A percentile compares a stretch with the other conserved stretches of the same genome.
These are phyloP conservation scores for Rhynchotus rufescens DNA, from an alignment of 2,797 vertebrate genomes.

Conservation along the genomic window DNA sequence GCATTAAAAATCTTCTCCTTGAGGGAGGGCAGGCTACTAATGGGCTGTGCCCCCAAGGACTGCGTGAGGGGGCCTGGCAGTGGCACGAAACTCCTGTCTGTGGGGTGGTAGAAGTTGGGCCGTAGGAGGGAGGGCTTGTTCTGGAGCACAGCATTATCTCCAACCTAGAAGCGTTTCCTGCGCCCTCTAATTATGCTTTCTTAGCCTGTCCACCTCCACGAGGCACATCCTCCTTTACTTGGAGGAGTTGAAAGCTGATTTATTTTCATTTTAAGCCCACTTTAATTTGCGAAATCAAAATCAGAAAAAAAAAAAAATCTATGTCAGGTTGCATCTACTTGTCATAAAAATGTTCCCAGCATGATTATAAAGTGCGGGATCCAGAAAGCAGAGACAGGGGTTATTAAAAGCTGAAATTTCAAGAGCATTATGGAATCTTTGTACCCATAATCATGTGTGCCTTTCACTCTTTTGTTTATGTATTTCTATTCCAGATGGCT, in stretches of 20 bases:
- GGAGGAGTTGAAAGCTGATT: not conserved
- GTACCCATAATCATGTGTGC: not conserved
- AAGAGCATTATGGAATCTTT: not conserved
- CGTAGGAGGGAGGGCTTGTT: not conserved
- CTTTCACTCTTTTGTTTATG: not conserved
- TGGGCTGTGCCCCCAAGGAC: not conserved
- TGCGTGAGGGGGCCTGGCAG: not conserved
- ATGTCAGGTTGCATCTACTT: not conserved
- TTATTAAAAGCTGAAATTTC: not conserved
- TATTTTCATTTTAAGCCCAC: not conserved
- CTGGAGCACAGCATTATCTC: not conserved
- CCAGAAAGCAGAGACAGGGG: not conserved
- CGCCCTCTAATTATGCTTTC: not conserved
- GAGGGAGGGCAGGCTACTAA: rapidly evolving
- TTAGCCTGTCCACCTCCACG: no score
- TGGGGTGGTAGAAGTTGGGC: not conserved
- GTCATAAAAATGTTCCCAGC: not conserved
- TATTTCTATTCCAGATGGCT: not conserved
- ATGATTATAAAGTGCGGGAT: not conserved
- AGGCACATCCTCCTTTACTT: not conserved
- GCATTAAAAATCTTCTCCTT: not conserved
- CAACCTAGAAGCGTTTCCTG: no score
- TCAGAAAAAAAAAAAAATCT: not conserved
- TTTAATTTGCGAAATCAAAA: not conserved
- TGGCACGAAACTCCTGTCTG: not conserved